Base-by-base conservation (phyloP, 1,140 invertebrate species). In the Brachionus manjavacas region DNA sequence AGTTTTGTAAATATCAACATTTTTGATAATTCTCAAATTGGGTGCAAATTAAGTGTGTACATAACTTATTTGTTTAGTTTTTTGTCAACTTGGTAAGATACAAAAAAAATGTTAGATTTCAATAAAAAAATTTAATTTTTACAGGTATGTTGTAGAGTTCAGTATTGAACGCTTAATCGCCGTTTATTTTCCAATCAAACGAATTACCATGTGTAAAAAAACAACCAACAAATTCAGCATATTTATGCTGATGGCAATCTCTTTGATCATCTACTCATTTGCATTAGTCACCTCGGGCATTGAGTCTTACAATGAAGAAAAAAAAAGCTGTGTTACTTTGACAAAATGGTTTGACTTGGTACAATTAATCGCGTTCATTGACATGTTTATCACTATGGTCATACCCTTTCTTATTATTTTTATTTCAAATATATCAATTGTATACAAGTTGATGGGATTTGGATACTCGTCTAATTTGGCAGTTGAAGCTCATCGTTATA, bases 1-100 rank as follows among this genome's bases (percentile, higher is more conserved):
- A 89, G 88, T 3, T 68, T 91, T 3, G 90, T 49, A 0, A 49
- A 90, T 4, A 90, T 91, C 86, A 86, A 88, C 12, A n/a, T 88
- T 8, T 49, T 76, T 25, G 85, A 86, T 64, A 84, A 86, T 83
- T 76, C 72, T 49, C 72, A 76, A 55, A 66, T 72, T 35, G 84
- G 83, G 55, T 90, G 88, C 83, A 87, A 89, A 79, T 85, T 87
- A 12, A 85, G 88, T 2, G 86, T 89, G 8, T 90, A 88, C 60
- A 23, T 87, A 11, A 87, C 87, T 16, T 88, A 87, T 85, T 86
- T 88, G 8, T 88, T 87, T 84, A 87, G 87, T 41, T 89, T 88
- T 78, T 86, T 88, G 11, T 89, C 88, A 20, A 87, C 89, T 6
- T 90, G 89, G 89, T 87, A 88, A 80, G 88, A 20, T 60, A 20